Percentiles rank a stretch among this genome's conserved stretches.
These are phyloP conservation scores for Herpailurus yagouaroundi DNA, from an alignment of 2,113 vertebrate genomes.

Conservation along the genomic window DNA sequence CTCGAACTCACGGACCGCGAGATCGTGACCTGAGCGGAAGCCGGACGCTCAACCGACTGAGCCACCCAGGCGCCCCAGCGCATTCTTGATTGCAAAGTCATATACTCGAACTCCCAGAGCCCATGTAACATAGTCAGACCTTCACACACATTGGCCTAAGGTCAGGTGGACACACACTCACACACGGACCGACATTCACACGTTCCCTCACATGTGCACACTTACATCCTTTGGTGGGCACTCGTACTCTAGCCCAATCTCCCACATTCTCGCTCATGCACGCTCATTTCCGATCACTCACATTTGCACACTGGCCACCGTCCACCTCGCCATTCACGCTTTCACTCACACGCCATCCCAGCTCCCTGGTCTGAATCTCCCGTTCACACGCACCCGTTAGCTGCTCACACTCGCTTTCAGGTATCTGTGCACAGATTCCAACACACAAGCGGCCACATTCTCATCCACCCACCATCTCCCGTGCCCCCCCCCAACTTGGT, in stretches of 20 bases:
- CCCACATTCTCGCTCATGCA: fast-evolving
- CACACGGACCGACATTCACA: fast-evolving
- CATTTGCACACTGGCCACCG: fast-evolving
- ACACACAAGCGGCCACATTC: background rate
- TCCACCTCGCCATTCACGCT: fast-evolving
- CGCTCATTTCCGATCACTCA: background rate
- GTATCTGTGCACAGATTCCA: background rate
- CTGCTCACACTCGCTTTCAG: background rate
- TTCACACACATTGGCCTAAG: too few species aligned
- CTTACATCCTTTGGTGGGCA: background rate
- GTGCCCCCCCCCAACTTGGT: fast-evolving
- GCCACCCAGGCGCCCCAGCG: too few species aligned
- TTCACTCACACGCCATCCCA: background rate
- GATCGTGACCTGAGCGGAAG: too few species aligned
- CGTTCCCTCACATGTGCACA: background rate
- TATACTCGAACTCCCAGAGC: background rate
- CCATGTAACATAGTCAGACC: background rate
- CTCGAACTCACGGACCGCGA: too few species aligned
- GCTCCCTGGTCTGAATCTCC: background rate
- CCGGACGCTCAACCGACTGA: too few species aligned
- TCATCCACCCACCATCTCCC: background rate
- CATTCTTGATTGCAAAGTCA: background rate
- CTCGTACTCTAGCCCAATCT: fast-evolving
- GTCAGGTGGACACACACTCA: background rate
- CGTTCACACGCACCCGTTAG: fast-evolving